Conservation (phyloP, 1,140 invertebrate species). For the Procambarus clarkii region DNA sequence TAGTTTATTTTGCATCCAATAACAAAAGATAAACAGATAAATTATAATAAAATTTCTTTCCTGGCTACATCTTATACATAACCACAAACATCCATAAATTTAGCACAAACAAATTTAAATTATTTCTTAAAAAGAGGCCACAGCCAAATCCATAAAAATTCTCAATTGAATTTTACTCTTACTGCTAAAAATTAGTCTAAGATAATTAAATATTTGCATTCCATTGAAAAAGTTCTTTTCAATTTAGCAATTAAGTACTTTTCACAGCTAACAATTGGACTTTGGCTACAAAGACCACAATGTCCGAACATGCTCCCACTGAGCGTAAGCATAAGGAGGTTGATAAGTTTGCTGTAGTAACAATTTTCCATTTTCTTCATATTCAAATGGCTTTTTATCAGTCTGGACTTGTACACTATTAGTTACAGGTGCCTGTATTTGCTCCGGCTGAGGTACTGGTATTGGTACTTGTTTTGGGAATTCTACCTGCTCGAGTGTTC, state of each 20-base stretch:
- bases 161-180: background rate
- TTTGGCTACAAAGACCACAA: slow-evolving; percentile 55
- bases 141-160: background rate
- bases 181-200: background rate
- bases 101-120: background rate
- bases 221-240: no score
- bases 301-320: slow-evolving; percentile 57
- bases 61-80: background rate
- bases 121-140: background rate
- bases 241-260: slow-evolving; percentile 12
- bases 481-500: slow-evolving; percentile 10
- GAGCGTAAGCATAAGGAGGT: slow-evolving; percentile 51
- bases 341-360: slow-evolving; percentile 55
- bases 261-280: background rate
- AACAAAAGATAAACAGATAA: no score
- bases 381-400: slow-evolving; percentile 58
- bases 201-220: background rate
- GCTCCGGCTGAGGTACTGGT: background rate
- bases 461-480: background rate
- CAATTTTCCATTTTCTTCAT: slow-evolving; percentile 50
- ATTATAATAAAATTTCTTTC: background rate
- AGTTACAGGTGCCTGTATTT: background rate
- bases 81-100: background rate
- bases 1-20: no score
- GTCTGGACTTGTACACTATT: slow-evolving; percentile 31